phyloP scores from a whole-genome alignment of 1,140 invertebrate genomes.

The Elysia chlorotica region DNA sequence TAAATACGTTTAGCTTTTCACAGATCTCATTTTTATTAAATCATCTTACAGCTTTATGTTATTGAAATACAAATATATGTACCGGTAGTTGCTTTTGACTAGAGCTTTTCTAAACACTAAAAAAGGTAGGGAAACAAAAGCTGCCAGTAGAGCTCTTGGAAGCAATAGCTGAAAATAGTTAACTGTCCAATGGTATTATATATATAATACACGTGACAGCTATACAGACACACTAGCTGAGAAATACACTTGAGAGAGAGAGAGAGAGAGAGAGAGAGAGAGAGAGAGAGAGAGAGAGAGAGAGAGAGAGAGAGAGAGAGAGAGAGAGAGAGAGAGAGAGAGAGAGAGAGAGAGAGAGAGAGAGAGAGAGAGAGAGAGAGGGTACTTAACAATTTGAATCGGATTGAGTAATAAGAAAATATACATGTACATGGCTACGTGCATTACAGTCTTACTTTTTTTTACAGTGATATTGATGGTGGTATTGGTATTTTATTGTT shows the following conservation, averaged over 20 bases:
- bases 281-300: background rate
- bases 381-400: background rate
- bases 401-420: background rate
- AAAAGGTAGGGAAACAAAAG: too few relatives aligned
- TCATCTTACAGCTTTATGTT: too few relatives aligned
- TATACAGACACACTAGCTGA: too few relatives aligned
- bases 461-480: background rate
- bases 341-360: constrained; percentile 7
- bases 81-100: too few relatives aligned
- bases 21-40: too few relatives aligned
- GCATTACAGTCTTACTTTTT: background rate
- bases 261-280: background rate
- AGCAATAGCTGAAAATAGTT: too few relatives aligned
- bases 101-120: too few relatives aligned
- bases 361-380: constrained; percentile 11
- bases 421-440: background rate
- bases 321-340: background rate
- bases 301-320: constrained; percentile 10
- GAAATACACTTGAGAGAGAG: background rate
- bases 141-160: too few relatives aligned
- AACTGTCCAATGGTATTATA: too few relatives aligned
- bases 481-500: background rate
- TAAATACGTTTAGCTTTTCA: too few relatives aligned
- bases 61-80: too few relatives aligned
- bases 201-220: too few relatives aligned